Evolutionary conservation across 2,888 invertebrate species (phyloP).

Genomic region (Timema podura): DNA sequence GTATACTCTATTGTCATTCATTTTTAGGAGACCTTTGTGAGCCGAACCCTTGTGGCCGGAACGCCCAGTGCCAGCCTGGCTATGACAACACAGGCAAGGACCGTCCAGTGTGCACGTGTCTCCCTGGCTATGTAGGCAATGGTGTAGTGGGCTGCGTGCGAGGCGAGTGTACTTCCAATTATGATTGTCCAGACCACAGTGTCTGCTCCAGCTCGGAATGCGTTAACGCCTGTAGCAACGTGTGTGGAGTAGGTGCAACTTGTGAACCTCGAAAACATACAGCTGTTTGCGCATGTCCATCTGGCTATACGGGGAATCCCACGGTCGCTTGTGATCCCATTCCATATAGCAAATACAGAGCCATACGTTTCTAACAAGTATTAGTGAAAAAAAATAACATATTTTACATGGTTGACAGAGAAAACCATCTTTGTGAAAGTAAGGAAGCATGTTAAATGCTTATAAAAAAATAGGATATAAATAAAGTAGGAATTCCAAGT

Average conservation of each 20-base stretch:
- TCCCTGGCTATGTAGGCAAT: conserved; percentile 72
- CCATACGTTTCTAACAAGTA: neutral
- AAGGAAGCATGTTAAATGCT: too few relatives aligned
- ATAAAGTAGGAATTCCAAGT: too few relatives aligned
- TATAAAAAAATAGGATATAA: too few relatives aligned
- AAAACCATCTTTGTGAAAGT: too few relatives aligned
- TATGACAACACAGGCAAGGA: conserved; percentile 77
- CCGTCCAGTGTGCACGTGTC: conserved; percentile 81
- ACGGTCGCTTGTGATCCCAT: neutral
- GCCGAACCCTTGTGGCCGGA: conserved; percentile 81
- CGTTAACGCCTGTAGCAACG: conserved; percentile 36
- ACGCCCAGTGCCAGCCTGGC: conserved; percentile 76
- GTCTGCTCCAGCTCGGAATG: conserved; percentile 75
- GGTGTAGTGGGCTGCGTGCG: conserved; percentile 65
- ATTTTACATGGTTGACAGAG: too few relatives aligned
- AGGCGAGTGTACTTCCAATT: conserved; percentile 76
- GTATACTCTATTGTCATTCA: too few relatives aligned
- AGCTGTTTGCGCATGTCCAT: neutral
- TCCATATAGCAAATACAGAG: neutral
- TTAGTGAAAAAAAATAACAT: too few relatives aligned
- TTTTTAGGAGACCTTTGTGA: conserved; percentile 70
- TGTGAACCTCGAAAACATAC: neutral
- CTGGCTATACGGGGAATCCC: conserved; percentile 1
- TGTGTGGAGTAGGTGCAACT: neutral
- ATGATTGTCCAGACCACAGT: conserved; percentile 68